A percentile compares a stretch with the other conserved stretches of the same genome.
Evolutionary conservation across 2,888 invertebrate genomes (phyloP).

Genomic region (Brassicogethes aeneus): DNA sequence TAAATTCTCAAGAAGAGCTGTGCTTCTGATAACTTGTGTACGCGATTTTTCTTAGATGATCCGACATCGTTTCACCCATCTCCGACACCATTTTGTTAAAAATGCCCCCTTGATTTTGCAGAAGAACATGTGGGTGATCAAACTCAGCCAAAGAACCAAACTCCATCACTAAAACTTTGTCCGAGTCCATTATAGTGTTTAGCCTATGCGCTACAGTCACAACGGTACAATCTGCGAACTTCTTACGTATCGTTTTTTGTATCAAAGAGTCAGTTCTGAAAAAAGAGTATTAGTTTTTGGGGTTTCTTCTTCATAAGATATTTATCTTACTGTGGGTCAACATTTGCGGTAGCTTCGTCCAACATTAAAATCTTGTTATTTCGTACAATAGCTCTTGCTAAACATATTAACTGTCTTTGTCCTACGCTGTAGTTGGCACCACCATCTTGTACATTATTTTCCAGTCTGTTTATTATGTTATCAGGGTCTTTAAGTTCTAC

Average conservation of each 20-base stretch:
- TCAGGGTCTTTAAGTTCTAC: constrained; percentile 67
- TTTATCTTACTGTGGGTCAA: constrained; percentile 51
- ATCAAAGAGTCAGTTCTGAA: constrained; percentile 59
- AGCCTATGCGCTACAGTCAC: constrained; percentile 78
- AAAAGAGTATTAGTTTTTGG: no score
- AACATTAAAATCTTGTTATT: constrained; percentile 32
- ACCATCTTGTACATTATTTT: constrained; percentile 66
- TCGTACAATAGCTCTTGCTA: constrained; percentile 55
- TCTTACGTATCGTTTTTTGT: constrained; percentile 63
- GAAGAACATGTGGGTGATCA: constrained; percentile 61
- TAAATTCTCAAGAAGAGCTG: not conserved
- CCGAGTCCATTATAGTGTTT: constrained; percentile 80
- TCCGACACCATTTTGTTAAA: constrained; percentile 51
- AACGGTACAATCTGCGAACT: constrained; percentile 69
- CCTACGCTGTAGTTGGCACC: constrained; percentile 41
- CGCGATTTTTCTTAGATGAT: constrained; percentile 24
- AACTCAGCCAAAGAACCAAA: constrained; percentile 67
- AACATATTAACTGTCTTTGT: constrained; percentile 59
- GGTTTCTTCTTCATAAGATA: no score
- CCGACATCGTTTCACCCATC: constrained; percentile 45
- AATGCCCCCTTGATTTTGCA: constrained; percentile 37
- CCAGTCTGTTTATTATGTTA: constrained; percentile 41
- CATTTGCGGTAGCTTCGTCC: constrained; percentile 75
- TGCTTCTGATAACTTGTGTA: constrained; percentile 12
- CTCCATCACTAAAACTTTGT: constrained; percentile 72